phyloP scores from a whole-genome alignment of 92 coral and sea anemone genomes.

The Phenganax subtilis region DNA sequence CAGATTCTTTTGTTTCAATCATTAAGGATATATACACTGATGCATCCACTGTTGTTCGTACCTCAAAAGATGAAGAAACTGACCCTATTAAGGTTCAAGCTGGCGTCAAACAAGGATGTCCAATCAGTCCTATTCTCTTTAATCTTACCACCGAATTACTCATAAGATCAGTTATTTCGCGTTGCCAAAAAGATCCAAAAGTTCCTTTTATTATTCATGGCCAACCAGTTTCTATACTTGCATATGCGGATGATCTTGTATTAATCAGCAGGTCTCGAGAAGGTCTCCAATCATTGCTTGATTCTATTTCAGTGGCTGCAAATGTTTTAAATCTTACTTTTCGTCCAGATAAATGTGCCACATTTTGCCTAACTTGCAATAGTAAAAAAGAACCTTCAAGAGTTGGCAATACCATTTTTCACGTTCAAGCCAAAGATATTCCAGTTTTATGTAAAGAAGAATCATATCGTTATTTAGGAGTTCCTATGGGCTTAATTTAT shows the following conservation, averaged over 20 bases:
- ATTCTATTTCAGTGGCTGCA: constrained; percentile 17
- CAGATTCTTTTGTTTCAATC: neutral
- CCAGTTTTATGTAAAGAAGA: constrained; percentile 12
- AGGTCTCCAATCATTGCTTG: constrained; percentile 33
- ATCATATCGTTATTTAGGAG: constrained; percentile 28
- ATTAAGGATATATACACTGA: constrained; percentile 15
- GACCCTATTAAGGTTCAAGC: constrained; percentile 12
- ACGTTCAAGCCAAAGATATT: constrained; percentile 7
- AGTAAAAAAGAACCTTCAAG: neutral
- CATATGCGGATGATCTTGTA: constrained; percentile 41
- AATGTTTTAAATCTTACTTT: constrained; percentile 10
- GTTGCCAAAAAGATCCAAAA: neutral
- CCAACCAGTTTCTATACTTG: constrained; percentile 25
- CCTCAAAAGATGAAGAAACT: neutral
- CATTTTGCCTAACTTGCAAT: neutral
- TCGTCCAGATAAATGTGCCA: constrained; percentile 33
- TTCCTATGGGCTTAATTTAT: constrained; percentile 14
- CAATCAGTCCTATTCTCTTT: constrained; percentile 3
- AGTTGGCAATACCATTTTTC: constrained; percentile 3
- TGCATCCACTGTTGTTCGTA: constrained; percentile 21
- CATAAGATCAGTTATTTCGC: constrained; percentile 4
- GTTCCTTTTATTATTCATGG: neutral
- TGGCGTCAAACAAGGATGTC: constrained; percentile 19
- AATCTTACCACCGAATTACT: constrained; percentile 30
- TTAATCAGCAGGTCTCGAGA: constrained; percentile 18